Percentiles rank a stretch among this genome's conserved stretches.
phyloP scores from a whole-genome alignment of 2,888 invertebrate genomes.

The Machimus atricapillus region DNA sequence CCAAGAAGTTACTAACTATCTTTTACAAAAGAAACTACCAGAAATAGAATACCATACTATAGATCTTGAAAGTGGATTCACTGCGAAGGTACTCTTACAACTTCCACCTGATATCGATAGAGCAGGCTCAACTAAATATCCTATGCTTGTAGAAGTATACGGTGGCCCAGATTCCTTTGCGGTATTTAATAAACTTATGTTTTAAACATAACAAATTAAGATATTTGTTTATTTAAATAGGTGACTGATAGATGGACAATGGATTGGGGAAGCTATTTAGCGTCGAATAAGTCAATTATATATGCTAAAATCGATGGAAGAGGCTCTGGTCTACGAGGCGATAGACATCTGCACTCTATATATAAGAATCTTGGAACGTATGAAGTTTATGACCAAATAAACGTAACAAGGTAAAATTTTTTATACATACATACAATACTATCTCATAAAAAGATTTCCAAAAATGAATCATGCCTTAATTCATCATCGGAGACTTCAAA shows the following conservation, averaged over 20 bases:
- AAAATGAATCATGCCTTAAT: too few species aligned
- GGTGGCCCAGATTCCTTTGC: conserved; percentile 90
- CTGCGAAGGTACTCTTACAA: conserved; percentile 77
- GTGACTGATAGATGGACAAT: conserved; percentile 75
- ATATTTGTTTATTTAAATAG: conserved; percentile 46
- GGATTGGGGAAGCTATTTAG: conserved; percentile 88
- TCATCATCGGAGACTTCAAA: too few species aligned
- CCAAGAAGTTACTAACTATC: conserved; percentile 63
- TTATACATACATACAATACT: background rate
- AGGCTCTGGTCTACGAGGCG: conserved; percentile 87
- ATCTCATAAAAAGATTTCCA: too few species aligned
- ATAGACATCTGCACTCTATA: conserved; percentile 79
- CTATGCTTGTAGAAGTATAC: conserved; percentile 86
- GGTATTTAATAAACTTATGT: conserved; percentile 65
- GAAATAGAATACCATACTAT: conserved; percentile 68
- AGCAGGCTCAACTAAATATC: conserved; percentile 74
- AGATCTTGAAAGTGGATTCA: conserved; percentile 69
- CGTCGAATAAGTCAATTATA: conserved; percentile 82
- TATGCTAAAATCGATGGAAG: conserved; percentile 90
- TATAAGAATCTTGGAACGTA: conserved; percentile 86
- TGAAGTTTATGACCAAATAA: conserved; percentile 91
- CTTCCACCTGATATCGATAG: conserved; percentile 76
- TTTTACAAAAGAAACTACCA: conserved; percentile 67
- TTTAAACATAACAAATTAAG: background rate
- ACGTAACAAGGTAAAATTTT: conserved; percentile 70